These are phyloP conservation scores for Anagyrus pseudococci DNA, from an alignment of 2,888 invertebrate species.

Conservation along the genomic window DNA sequence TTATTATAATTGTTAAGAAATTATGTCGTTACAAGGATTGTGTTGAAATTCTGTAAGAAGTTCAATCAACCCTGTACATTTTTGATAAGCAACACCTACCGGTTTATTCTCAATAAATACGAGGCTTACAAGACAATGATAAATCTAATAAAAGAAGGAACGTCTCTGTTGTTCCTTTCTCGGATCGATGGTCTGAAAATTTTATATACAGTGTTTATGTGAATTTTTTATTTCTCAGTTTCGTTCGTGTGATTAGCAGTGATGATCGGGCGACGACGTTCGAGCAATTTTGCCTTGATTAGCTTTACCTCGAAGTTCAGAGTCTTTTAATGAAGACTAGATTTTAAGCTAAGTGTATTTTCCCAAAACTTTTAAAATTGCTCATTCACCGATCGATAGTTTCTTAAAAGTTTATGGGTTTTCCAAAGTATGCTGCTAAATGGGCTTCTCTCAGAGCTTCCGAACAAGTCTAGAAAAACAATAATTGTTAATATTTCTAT, in stretches of 20 bases:
- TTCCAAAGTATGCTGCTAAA: slow-evolving; percentile 92
- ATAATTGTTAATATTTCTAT: slow-evolving; percentile 11
- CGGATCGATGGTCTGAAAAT: slow-evolving; percentile 44
- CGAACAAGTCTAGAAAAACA: slow-evolving; percentile 83
- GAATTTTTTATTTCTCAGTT: slow-evolving; percentile 48
- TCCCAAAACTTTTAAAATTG: slow-evolving; percentile 40
- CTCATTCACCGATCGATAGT: slow-evolving; percentile 23
- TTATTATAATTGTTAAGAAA: slow-evolving; percentile 11
- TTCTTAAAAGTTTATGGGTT: slow-evolving; percentile 93
- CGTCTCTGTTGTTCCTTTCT: slow-evolving; percentile 33
- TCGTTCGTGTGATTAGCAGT: slow-evolving; percentile 39
- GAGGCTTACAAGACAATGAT: slow-evolving; percentile 46
- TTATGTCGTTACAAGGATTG: slow-evolving; percentile 22
- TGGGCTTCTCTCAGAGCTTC: slow-evolving; percentile 98
- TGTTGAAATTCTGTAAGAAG: slow-evolving; percentile 25
- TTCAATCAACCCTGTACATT: slow-evolving; percentile 37
- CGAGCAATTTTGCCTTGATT: slow-evolving; percentile 29
- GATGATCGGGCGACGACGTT: slow-evolving; percentile 34
- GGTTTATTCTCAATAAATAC: slow-evolving; percentile 59
- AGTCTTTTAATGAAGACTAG: slow-evolving; percentile 49
- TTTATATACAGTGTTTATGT: slow-evolving; percentile 42
- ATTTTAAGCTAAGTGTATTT: slow-evolving; percentile 48
- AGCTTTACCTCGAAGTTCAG: slow-evolving; percentile 39
- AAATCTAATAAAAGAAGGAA: slow-evolving; percentile 44
- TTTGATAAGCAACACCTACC: slow-evolving; percentile 37